phyloP scores from a whole-genome alignment of 2,113 vertebrate species.

The Dasyprocta punctata region DNA sequence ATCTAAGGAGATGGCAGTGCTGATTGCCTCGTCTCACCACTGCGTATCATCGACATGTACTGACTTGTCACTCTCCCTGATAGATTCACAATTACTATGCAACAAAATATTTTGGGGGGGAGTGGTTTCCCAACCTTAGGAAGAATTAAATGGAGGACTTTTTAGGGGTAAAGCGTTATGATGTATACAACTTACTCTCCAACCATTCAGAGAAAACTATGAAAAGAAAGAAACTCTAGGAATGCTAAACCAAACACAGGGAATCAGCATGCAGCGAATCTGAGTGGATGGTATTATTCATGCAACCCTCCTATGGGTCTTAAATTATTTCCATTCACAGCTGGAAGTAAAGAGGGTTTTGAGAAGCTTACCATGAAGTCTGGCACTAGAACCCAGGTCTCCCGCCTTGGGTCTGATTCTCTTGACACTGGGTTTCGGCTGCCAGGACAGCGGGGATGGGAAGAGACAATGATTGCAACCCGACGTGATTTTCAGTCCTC shows the following conservation, averaged over 20 bases:
- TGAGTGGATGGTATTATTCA: not conserved
- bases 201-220: not conserved
- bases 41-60: not conserved
- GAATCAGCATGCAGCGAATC: not conserved
- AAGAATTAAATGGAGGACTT: not conserved
- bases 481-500: not conserved
- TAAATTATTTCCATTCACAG: not conserved
- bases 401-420: not conserved
- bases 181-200: not conserved
- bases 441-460: not conserved
- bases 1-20: not conserved
- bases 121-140: not conserved
- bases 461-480: not conserved
- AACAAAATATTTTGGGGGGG: not conserved
- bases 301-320: not conserved
- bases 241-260: not conserved
- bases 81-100: not conserved
- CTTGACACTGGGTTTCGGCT: not conserved
- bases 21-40: not conserved
- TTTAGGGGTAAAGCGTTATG: not conserved
- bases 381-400: not conserved
- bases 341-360: not conserved
- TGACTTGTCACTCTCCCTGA: not conserved
- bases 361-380: not conserved
- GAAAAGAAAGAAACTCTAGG: not conserved